Evolutionary conservation across 2,113 vertebrate species (phyloP).

Genomic region (Microcebus murinus): DNA sequence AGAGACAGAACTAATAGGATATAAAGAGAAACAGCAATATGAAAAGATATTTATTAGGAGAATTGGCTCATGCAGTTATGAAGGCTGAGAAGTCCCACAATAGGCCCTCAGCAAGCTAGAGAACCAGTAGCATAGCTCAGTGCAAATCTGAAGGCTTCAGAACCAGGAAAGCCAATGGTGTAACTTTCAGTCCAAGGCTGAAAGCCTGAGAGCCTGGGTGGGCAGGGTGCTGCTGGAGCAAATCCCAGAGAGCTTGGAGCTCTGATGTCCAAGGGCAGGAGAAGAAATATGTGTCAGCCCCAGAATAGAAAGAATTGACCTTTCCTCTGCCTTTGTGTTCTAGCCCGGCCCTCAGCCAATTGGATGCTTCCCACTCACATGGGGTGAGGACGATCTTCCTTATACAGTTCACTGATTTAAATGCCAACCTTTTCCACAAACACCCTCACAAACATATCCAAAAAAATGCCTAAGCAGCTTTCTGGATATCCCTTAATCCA

Average conservation of each 20-base stretch:
- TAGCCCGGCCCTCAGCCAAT: neutral
- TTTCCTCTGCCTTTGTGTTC: neutral
- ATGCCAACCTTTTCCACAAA: neutral
- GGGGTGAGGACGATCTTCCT: neutral
- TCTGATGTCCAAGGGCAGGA: neutral
- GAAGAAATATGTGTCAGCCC: neutral
- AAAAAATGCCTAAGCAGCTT: neutral
- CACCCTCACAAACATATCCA: neutral
- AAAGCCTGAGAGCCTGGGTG: neutral
- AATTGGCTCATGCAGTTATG: neutral
- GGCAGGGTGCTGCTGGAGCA: too few species aligned
- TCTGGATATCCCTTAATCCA: neutral
- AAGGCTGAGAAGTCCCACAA: neutral
- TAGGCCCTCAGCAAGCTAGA: neutral
- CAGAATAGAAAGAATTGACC: neutral
- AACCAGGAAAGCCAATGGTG: neutral
- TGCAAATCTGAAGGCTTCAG: neutral
- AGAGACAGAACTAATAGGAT: neutral
- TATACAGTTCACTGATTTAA: neutral
- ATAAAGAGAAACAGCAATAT: neutral
- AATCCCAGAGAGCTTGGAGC: neutral
- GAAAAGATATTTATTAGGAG: neutral
- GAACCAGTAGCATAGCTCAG: neutral
- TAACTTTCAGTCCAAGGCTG: neutral
- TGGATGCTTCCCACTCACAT: neutral